phyloP scores from a whole-genome alignment of 2,797 vertebrate species.

The Amblyraja radiata region DNA sequence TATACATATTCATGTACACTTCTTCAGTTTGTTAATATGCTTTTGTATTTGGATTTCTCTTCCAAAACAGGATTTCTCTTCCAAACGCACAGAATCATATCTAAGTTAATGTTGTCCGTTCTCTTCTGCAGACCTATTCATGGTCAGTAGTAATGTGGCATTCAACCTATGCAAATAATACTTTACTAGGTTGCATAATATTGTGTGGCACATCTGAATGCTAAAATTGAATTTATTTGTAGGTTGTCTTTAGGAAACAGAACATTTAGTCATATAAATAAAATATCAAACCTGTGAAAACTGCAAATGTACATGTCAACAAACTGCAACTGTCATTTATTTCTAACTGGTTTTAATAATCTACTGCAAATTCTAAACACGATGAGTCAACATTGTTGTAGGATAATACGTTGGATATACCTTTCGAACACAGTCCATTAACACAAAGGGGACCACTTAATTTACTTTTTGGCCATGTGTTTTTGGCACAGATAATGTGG shows the following conservation, averaged over 20 bases:
- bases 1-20: not conserved
- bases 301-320: not conserved
- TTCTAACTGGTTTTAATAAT: not conserved
- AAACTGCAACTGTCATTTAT: not conserved
- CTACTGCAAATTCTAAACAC: not conserved
- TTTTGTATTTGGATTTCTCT: not conserved
- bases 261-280: not conserved
- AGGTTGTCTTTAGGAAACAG: not conserved
- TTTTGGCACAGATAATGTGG: too few species aligned
- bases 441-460: not conserved
- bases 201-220: not conserved
- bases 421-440: not conserved
- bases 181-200: not conserved
- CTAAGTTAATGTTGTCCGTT: not conserved
- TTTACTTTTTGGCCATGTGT: not conserved
- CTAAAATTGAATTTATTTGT: not conserved
- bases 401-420: not conserved
- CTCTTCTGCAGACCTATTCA: not conserved
- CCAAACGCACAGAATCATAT: not conserved
- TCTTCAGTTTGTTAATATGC: not conserved
- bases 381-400: not conserved
- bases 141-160: not conserved
- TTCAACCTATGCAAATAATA: not conserved
- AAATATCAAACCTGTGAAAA: conserved; percentile 1
- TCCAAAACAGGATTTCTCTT: not conserved